Conservation (phyloP, 2,113 vertebrate genomes). For the Takifugu bimaculatus region DNA sequence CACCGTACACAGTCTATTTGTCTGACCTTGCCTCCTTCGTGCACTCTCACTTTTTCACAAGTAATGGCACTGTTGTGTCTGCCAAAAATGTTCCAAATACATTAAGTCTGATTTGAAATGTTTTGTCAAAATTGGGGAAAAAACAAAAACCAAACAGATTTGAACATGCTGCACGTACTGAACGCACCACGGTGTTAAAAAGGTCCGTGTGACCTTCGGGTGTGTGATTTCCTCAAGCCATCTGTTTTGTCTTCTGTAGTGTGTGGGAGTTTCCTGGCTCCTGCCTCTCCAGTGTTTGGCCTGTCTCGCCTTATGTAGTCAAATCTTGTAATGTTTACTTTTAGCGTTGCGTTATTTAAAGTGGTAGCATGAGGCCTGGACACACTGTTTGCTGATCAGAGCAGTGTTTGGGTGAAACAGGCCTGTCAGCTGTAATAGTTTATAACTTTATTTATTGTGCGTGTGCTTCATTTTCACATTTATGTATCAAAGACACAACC, state of each 20-base stretch:
- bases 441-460: no score
- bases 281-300: slow-evolving; percentile 15
- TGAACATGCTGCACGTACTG: background rate
- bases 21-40: background rate
- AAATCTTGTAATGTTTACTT: slow-evolving; percentile 13
- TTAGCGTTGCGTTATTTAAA: slow-evolving; percentile 22
- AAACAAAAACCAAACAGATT: background rate
- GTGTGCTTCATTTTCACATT: no score
- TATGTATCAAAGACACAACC: no score
- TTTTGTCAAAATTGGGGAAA: no score
- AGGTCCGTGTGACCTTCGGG: slow-evolving; percentile 30
- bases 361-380: background rate
- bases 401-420: background rate
- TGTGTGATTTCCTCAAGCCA: slow-evolving; percentile 32
- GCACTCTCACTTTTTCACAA: background rate
- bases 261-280: slow-evolving; percentile 37
- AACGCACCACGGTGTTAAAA: slow-evolving; percentile 5
- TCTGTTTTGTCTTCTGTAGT: slow-evolving; percentile 40
- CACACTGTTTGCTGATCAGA: slow-evolving; percentile 1
- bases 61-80: background rate
- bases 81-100: no score
- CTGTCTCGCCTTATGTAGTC: slow-evolving; percentile 20
- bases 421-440: background rate
- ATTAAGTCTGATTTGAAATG: no score
- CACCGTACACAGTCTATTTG: background rate